Evolutionary conservation across 2,113 vertebrate genomes (phyloP).

Genomic region (Peromyscus californicus): DNA sequence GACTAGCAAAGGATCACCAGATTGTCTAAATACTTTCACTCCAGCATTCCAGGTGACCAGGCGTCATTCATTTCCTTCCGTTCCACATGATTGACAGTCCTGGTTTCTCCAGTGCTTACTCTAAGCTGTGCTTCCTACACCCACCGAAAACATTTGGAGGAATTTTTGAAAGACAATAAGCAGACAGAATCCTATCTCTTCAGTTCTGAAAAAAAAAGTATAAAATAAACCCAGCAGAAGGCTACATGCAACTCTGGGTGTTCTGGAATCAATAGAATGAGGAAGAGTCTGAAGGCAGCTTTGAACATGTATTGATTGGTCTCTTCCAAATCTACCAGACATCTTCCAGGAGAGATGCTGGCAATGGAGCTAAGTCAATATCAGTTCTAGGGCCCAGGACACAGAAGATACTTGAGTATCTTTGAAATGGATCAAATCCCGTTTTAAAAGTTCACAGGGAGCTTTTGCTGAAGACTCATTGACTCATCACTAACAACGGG

Average conservation of each 20-base stretch:
- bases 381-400: neutral
- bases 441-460: conserved; percentile 72
- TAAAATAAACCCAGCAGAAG: neutral
- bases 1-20: neutral
- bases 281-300: neutral
- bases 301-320: neutral
- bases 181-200: neutral
- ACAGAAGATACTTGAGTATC: neutral
- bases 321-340: neutral
- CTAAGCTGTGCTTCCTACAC: neutral
- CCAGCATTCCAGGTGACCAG: neutral
- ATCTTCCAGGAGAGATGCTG: neutral
- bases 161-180: neutral
- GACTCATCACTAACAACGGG: conserved; percentile 56
- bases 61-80: neutral
- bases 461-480: neutral
- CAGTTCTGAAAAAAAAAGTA: neutral
- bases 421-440: neutral
- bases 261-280: neutral
- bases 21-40: neutral
- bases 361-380: neutral
- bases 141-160: neutral
- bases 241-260: neutral
- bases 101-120: neutral
- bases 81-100: neutral